A percentile compares a stretch with the other conserved stretches of the same genome.
phyloP scores from a whole-genome alignment of 2,113 vertebrate species.

The Hippocampus barbouri region DNA sequence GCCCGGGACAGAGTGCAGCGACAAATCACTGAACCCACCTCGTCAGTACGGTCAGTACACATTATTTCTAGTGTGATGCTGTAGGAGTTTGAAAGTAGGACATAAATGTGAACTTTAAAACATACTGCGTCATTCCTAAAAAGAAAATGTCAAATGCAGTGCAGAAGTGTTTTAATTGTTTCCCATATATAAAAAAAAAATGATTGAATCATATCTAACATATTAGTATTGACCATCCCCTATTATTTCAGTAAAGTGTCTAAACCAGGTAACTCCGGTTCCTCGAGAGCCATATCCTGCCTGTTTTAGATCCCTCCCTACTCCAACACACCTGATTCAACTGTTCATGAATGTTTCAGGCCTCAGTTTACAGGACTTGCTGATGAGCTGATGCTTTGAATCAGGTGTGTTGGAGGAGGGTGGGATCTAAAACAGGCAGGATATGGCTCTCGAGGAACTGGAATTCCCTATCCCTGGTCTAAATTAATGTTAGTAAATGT shows the following conservation, averaged over 20 bases:
- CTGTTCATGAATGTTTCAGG: too few species aligned
- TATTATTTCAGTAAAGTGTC: not conserved
- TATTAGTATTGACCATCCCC: not conserved
- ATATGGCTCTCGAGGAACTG: too few species aligned
- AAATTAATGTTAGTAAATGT: too few species aligned
- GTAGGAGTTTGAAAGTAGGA: slow-evolving; percentile 9
- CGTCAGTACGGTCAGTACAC: slow-evolving; percentile 83
- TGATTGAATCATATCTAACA: not conserved
- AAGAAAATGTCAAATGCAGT: not conserved
- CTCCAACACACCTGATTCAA: too few species aligned
- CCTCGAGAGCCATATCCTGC: too few species aligned
- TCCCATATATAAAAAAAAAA: not conserved
- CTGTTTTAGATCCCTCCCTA: too few species aligned
- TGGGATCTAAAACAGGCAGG: too few species aligned
- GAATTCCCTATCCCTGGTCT: too few species aligned
- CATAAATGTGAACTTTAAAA: not conserved
- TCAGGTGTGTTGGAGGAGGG: too few species aligned
- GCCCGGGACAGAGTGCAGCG: slow-evolving; percentile 81
- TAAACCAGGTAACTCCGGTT: not conserved
- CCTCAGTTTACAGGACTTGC: too few species aligned
- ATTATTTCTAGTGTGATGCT: slow-evolving; percentile 4
- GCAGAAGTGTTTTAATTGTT: not conserved
- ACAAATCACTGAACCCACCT: slow-evolving; percentile 89
- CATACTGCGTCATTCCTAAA: too few species aligned
- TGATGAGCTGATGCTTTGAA: too few species aligned